Percentiles rank a stretch among this genome's conserved stretches.
phyloP scores from a whole-genome alignment of 2,797 vertebrate genomes.

The Luscinia megarhynchos region DNA sequence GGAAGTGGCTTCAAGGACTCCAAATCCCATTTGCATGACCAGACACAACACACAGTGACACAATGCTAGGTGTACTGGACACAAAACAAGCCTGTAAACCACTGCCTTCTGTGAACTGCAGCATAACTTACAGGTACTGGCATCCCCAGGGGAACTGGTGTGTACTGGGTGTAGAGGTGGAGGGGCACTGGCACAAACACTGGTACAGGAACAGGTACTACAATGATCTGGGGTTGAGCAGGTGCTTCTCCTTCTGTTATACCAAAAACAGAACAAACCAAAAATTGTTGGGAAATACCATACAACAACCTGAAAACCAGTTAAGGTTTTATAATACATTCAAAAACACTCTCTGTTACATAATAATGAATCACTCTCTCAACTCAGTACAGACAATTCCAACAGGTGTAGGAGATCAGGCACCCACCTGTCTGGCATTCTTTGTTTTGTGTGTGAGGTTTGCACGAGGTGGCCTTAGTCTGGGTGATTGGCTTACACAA shows the following conservation, averaged over 20 bases:
- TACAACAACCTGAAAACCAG: not conserved
- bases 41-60: not conserved
- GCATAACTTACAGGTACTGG: constrained; percentile 88
- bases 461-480: constrained; percentile 94
- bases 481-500: constrained; percentile 93
- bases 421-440: constrained; percentile 91
- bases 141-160: constrained; percentile 87
- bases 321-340: not conserved
- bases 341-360: not conserved
- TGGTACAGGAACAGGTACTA: constrained; percentile 93
- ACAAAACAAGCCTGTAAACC: not conserved
- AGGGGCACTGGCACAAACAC: constrained; percentile 93
- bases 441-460: constrained; percentile 86
- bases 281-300: not conserved
- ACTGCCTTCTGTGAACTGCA: not conserved
- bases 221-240: constrained; percentile 79
- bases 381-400: not conserved
- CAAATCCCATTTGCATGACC: not conserved
- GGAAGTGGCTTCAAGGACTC: not conserved
- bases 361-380: not conserved
- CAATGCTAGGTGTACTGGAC: not conserved
- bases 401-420: not conserved
- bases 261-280: constrained; percentile 13
- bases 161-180: constrained; percentile 92
- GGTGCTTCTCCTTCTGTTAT: constrained; percentile 34